Evolutionary conservation across 2,113 vertebrate species (phyloP).

Genomic region (Sialia sialis): DNA sequence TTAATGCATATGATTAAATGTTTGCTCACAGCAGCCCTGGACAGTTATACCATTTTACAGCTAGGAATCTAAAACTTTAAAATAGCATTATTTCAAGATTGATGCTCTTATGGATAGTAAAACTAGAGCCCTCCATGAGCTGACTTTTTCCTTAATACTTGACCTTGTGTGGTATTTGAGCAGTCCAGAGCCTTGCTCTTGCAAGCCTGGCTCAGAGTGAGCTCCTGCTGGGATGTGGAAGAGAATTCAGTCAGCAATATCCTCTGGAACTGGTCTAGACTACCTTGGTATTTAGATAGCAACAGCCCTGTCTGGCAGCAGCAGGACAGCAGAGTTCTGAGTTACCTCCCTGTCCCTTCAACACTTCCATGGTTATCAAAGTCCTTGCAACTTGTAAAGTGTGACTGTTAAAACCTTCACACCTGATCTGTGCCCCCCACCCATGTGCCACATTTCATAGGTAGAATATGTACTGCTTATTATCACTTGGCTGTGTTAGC

Average conservation of each 20-base stretch:
- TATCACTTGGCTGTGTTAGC: not conserved
- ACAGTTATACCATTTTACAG: not conserved
- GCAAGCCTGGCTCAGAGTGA: not conserved
- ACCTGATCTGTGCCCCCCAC: not conserved
- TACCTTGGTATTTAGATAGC: not conserved
- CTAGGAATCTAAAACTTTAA: not conserved
- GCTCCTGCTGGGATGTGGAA: not conserved
- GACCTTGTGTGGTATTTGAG: not conserved
- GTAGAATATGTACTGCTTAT: not conserved
- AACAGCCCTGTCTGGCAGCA: not conserved
- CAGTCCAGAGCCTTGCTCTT: not conserved
- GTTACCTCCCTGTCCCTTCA: not conserved
- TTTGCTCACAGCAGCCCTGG: not conserved
- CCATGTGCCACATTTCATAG: not conserved
- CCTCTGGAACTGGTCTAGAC: not conserved
- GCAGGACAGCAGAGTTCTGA: not conserved
- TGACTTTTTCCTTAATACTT: not conserved
- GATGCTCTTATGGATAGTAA: not conserved
- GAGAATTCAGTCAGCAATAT: not conserved
- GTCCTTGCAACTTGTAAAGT: not conserved
- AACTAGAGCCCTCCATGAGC: not conserved
- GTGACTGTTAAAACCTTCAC: not conserved
- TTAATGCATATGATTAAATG: not conserved
- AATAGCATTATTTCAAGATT: not conserved
- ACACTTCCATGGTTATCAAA: not conserved